Percentiles rank a stretch among this genome's conserved stretches.
phyloP scores from a whole-genome alignment of 2,797 vertebrate species.

The Neosilurus mollespiculum region DNA sequence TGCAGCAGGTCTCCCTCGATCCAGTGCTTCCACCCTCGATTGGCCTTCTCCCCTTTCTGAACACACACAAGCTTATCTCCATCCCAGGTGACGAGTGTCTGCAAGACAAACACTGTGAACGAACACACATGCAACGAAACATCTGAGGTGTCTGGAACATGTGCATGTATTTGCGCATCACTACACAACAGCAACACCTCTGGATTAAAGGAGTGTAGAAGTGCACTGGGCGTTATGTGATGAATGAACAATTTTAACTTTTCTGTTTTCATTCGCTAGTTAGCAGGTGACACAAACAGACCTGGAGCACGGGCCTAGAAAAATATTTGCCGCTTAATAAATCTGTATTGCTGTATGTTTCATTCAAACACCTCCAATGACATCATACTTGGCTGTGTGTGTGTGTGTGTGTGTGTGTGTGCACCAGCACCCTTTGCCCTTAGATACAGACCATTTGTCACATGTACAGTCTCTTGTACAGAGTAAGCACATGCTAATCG shows the following conservation, averaged over 20 bases:
- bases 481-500: background rate
- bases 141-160: background rate
- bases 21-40: constrained; percentile 95
- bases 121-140: background rate
- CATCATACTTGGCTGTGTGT: background rate
- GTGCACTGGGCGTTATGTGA: too few relatives aligned
- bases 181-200: background rate
- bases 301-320: background rate
- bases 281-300: background rate
- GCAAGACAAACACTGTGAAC: constrained; percentile 29
- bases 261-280: background rate
- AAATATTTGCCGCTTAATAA: background rate
- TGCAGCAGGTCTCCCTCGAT: constrained; percentile 87
- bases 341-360: background rate
- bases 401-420: background rate
- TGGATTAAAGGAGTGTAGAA: constrained; percentile 5
- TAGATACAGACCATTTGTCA: background rate
- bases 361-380: background rate
- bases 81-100: constrained; percentile 89
- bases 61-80: constrained; percentile 87
- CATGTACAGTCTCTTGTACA: background rate
- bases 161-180: background rate
- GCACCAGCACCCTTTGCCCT: background rate
- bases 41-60: constrained; percentile 92
- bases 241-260: background rate